Percentiles rank a stretch among this genome's conserved stretches.
phyloP scores from a whole-genome alignment of 2,888 invertebrate species.

The Phorcus lineatus region DNA sequence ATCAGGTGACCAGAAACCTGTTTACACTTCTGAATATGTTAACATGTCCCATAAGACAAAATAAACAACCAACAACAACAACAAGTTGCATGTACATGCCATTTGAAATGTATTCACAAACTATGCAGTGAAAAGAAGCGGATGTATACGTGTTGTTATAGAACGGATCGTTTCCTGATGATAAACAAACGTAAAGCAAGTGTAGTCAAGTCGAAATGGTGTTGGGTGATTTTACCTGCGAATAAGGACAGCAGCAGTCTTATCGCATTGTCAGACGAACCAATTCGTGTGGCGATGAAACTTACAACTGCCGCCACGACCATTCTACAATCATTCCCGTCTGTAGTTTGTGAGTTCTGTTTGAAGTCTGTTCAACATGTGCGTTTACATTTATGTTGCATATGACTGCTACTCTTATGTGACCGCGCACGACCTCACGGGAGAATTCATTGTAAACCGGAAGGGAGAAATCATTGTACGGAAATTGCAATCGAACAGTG shows the following conservation, averaged over 20 bases:
- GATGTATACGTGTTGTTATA: no score
- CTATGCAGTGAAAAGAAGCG: no score
- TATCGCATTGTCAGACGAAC: conserved; percentile 44
- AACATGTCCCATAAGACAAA: no score
- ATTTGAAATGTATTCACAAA: no score
- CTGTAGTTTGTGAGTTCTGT: not conserved
- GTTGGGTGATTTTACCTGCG: conserved; percentile 37
- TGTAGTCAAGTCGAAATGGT: not conserved
- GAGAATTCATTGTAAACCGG: not conserved
- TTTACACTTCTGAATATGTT: no score
- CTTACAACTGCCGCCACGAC: conserved; percentile 23
- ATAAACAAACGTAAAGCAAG: not conserved
- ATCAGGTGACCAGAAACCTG: no score
- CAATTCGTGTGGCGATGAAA: conserved; percentile 38
- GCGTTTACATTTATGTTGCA: conserved; percentile 1
- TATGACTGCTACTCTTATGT: not conserved
- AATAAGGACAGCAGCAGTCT: conserved; percentile 47
- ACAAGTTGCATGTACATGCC: no score
- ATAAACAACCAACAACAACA: no score
- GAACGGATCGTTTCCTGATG: not conserved
- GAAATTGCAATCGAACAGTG: not conserved
- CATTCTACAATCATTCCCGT: not conserved
- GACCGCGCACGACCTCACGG: conserved; percentile 10
- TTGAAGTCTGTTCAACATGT: not conserved
- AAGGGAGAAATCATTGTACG: not conserved